A percentile compares a stretch with the other conserved stretches of the same genome.
Evolutionary conservation across 2,797 vertebrate species (phyloP).

Genomic region (Peromyscus nudipes): DNA sequence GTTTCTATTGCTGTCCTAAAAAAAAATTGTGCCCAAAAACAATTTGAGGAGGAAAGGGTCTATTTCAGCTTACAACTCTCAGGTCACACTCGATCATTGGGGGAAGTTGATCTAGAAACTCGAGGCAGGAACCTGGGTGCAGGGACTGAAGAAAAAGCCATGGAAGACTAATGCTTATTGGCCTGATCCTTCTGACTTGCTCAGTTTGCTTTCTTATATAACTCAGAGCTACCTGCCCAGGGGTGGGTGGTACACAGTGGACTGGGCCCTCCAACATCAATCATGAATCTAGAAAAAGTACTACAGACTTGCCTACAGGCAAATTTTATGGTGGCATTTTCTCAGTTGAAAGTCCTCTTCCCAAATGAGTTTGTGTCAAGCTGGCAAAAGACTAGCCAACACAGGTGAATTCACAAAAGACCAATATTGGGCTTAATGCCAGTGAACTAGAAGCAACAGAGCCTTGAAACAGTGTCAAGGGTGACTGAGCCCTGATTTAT

Average conservation of each 20-base stretch:
- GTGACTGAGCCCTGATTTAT: background rate
- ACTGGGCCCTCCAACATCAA: background rate
- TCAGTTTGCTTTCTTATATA: background rate
- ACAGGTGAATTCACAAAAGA: background rate
- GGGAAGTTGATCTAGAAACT: background rate
- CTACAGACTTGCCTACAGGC: background rate
- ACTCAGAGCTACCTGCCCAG: background rate
- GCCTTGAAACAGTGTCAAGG: background rate
- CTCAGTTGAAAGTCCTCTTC: background rate
- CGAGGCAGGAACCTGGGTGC: background rate
- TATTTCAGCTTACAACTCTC: background rate
- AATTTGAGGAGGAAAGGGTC: background rate
- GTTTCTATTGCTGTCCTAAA: background rate
- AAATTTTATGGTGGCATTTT: background rate
- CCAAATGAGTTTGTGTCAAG: background rate
- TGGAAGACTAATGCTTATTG: background rate
- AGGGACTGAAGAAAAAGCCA: background rate
- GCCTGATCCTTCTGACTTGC: background rate
- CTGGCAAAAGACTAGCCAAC: background rate
- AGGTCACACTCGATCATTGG: background rate
- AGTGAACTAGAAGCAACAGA: background rate
- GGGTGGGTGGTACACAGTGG: background rate
- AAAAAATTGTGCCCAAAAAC: background rate
- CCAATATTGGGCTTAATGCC: background rate
- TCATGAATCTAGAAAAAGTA: no score